A percentile compares a stretch with the other conserved stretches of the same genome.
Evolutionary conservation across 2,797 vertebrate genomes (phyloP).

Genomic region (Girardinus metallicus): DNA sequence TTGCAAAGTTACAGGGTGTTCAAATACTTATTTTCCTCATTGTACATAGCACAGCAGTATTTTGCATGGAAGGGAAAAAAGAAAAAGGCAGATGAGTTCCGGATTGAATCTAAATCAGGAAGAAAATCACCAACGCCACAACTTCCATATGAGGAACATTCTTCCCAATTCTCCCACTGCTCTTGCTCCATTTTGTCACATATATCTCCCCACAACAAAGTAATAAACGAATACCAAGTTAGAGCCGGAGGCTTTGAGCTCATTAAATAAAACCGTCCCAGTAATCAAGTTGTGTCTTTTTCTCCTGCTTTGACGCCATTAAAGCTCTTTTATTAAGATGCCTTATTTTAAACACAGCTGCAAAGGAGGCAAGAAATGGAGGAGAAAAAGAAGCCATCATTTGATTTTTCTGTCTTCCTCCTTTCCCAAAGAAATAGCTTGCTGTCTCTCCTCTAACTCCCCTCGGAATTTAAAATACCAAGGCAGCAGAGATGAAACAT

Average conservation of each 20-base stretch:
- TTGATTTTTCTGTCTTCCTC: slow-evolving; percentile 50
- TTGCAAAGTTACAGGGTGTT: no score
- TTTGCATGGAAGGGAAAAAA: slow-evolving; percentile 22
- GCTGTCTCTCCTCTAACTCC: slow-evolving; percentile 61
- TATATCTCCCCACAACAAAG: slow-evolving; percentile 69
- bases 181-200: slow-evolving; percentile 61
- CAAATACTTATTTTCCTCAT: no score
- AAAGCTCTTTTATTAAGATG: slow-evolving; percentile 67
- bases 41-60: slow-evolving; percentile 10
- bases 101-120: slow-evolving; percentile 56
- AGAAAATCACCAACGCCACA: slow-evolving; percentile 36
- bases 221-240: slow-evolving; percentile 65
- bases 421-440: slow-evolving; percentile 47
- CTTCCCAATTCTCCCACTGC: slow-evolving; percentile 39
- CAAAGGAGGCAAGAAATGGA: slow-evolving; percentile 35
- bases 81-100: slow-evolving; percentile 45
- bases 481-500: slow-evolving; percentile 77
- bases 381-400: slow-evolving; percentile 40
- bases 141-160: slow-evolving; percentile 35
- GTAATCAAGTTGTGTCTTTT: slow-evolving; percentile 71
- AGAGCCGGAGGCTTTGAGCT: slow-evolving; percentile 73
- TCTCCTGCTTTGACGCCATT: slow-evolving; percentile 54
- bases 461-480: slow-evolving; percentile 76
- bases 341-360: slow-evolving; percentile 68
- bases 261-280: slow-evolving; percentile 77